Evolutionary conservation across 2,888 invertebrate genomes (phyloP), one percentile per base, ranked within the genome.

Genomic region (Zaprionus bogoriensis): DNA sequence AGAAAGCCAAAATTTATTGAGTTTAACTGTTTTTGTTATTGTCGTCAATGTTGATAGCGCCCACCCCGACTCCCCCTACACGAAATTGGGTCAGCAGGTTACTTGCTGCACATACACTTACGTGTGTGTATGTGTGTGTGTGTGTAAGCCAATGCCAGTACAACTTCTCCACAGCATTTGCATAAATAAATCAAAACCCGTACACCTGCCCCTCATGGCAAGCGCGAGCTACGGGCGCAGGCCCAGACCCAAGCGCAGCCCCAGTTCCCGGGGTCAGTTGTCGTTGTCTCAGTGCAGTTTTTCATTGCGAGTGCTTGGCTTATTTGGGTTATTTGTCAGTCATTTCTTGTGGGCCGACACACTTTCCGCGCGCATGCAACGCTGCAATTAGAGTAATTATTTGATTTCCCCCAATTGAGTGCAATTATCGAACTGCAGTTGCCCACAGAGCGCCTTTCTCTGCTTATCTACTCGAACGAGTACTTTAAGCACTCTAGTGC

Each of bases 381-480:
- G 73, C 64, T 58, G 50, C 52, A 58, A 73, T 73, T 69, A 81
- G 73, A 67, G 59, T 73, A 72, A 74, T 77, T 63, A 77, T 66
- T 75, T 51, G 17, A 59, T 60, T 66, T 65, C 20, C 17, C 23
- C 19, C n/a, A n/a, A n/a, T n/a, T n/a, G n/a, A n/a, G n/a, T n/a
- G n/a, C n/a, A n/a, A n/a, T n/a, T n/a, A n/a, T n/a, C n/a, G n/a
- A n/a, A n/a, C n/a, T n/a, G n/a, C n/a, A n/a, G n/a, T n/a, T n/a
- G n/a, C n/a, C n/a, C n/a, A n/a, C n/a, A n/a, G n/a, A n/a, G n/a
- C n/a, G n/a, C n/a, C n/a, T 23, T 23, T 4, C 23, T 23, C 23
- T 23, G 27, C 27, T 27, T 27, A 27, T 27, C 27, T n/a, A n/a
- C n/a, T n/a, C n/a, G n/a, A n/a, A n/a, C n/a, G n/a, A n/a, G n/a